phyloP scores from a whole-genome alignment of 2,113 vertebrate genomes.

The Malurus alboscapulatus region DNA sequence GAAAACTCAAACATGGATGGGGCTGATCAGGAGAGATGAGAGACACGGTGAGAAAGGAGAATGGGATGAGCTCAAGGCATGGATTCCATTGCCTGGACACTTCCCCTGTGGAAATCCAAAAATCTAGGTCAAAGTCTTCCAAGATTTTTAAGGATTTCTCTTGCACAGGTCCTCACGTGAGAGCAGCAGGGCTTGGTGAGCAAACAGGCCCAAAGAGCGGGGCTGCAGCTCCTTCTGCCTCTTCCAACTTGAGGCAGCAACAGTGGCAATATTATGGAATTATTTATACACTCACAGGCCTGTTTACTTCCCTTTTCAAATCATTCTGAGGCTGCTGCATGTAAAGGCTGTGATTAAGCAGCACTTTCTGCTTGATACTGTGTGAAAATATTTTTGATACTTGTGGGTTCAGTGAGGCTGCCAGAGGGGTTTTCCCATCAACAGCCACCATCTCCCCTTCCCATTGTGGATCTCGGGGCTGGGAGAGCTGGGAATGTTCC shows the following conservation, averaged over 20 bases:
- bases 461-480: background rate
- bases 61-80: background rate
- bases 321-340: background rate
- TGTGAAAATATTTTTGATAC: background rate
- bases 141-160: background rate
- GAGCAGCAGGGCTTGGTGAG: background rate
- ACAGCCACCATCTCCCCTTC: background rate
- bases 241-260: background rate
- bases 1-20: background rate
- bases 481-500: background rate
- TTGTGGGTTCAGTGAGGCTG: background rate
- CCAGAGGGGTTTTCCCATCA: background rate
- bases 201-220: background rate
- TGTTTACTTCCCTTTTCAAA: background rate
- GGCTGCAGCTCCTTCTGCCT: background rate
- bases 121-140: background rate
- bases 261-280: background rate
- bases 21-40: background rate
- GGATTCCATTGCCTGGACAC: background rate
- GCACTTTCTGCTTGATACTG: background rate
- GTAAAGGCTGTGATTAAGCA: background rate
- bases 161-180: background rate
- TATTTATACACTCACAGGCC: background rate
- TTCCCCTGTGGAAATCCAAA: background rate
- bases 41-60: background rate